phyloP scores from a whole-genome alignment of 1,140 invertebrate genomes.

The Akabosia matsudoensis region DNA sequence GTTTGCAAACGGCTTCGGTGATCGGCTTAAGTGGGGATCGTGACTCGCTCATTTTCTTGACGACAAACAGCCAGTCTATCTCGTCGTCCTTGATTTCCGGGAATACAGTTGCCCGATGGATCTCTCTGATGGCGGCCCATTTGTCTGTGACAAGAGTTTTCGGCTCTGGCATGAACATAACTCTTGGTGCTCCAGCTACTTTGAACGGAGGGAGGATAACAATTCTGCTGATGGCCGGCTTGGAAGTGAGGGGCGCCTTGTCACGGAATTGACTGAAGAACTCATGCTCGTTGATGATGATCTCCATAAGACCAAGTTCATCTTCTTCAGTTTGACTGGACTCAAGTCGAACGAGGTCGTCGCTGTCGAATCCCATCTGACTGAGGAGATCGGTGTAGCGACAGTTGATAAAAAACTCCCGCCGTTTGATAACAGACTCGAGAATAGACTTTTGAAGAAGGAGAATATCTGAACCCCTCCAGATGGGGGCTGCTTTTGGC shows the following conservation, averaged over 20 bases:
- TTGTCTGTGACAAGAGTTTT: neutral
- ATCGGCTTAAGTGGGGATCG: neutral
- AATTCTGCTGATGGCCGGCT: neutral
- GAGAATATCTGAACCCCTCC: neutral
- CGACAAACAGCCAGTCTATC: neutral
- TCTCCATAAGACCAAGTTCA: neutral
- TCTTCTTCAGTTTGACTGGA: neutral
- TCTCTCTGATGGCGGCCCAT: neutral
- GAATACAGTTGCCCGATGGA: neutral
- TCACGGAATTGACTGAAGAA: no score
- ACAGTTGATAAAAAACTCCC: neutral
- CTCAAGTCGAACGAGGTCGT: neutral
- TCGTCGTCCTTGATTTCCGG: neutral
- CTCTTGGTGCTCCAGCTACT: neutral
- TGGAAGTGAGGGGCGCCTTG: neutral
- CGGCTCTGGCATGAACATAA: neutral
- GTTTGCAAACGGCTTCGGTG: neutral
- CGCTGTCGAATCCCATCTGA: neutral
- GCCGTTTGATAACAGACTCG: neutral
- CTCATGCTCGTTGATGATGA: neutral
- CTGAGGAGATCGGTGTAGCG: neutral
- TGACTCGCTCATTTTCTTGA: neutral
- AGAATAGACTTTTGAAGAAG: neutral
- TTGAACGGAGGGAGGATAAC: neutral
- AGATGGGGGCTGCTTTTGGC: neutral